Percentiles rank a stretch among this genome's conserved stretches.
Conservation (phyloP, 2,113 vertebrate genomes). For the Antechinus flavipes region DNA sequence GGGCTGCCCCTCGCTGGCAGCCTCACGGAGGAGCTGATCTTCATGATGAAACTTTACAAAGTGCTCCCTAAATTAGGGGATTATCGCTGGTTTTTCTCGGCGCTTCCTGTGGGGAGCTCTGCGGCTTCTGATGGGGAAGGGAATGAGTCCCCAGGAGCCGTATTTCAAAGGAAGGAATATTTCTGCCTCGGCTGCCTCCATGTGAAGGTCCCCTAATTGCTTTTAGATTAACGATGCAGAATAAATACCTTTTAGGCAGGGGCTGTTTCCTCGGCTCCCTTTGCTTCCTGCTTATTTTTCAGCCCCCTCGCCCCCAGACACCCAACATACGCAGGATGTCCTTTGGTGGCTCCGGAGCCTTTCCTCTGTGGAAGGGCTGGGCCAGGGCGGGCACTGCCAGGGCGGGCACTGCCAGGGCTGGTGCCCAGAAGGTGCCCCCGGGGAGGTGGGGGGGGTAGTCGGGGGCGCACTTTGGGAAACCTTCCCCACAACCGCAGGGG, state of each 20-base stretch:
- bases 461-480: no score
- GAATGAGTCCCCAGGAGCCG: neutral
- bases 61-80: neutral
- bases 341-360: neutral
- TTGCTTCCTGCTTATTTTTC: constrained; percentile 36
- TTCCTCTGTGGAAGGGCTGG: neutral
- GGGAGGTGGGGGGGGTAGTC: neutral
- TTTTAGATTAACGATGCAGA: constrained; percentile 30
- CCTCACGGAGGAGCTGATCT: neutral
- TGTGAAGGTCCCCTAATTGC: constrained; percentile 50
- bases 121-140: neutral
- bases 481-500: no score
- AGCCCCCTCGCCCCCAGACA: neutral
- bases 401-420: no score
- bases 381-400: neutral
- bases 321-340: no score
- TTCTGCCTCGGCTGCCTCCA: constrained; percentile 7
- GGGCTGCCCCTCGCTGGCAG: neutral
- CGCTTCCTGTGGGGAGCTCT: neutral
- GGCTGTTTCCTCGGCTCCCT: neutral
- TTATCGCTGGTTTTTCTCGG: neutral
- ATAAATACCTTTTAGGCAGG: constrained; percentile 14
- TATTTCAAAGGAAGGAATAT: neutral
- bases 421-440: neutral
- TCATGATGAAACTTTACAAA: neutral